phyloP scores from a whole-genome alignment of 2,113 vertebrate species.

The Calypte anna region DNA sequence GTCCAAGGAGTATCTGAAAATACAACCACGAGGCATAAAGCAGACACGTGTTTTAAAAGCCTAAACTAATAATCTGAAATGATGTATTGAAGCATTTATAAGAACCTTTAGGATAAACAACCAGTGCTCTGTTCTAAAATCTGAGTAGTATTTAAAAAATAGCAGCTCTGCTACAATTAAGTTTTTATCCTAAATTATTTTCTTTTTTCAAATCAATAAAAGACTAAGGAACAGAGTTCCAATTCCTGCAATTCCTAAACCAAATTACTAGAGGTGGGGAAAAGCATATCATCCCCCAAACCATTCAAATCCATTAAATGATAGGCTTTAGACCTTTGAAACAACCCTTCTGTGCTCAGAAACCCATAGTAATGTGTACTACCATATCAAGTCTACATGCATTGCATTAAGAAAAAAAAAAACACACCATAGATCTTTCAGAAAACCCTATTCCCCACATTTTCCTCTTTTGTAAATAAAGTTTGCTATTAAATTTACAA shows the following conservation, averaged over 20 bases:
- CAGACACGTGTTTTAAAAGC: not conserved
- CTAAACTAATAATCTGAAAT: not conserved
- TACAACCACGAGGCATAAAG: not conserved
- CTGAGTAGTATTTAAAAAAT: not conserved
- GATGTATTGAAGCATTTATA: not conserved
- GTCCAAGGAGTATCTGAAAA: not conserved
- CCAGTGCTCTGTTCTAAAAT: not conserved
- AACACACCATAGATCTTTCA: not conserved
- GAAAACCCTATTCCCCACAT: not conserved
- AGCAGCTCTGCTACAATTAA: not conserved
- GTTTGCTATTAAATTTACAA: not conserved
- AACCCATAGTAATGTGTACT: not conserved
- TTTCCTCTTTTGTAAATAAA: not conserved
- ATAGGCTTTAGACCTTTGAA: not conserved
- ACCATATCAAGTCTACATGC: fast-evolving
- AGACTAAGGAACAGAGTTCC: not conserved
- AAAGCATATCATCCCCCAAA: not conserved
- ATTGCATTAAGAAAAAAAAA: not conserved
- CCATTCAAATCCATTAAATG: not conserved
- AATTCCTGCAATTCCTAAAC: not conserved
- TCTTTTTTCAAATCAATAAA: not conserved
- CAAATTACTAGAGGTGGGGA: not conserved
- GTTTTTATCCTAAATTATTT: not conserved
- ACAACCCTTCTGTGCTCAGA: not conserved
- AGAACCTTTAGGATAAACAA: not conserved